Conservation (phyloP, 37 sponge, comb jelly and placozoan species). For the Aplysina aerophoba region DNA sequence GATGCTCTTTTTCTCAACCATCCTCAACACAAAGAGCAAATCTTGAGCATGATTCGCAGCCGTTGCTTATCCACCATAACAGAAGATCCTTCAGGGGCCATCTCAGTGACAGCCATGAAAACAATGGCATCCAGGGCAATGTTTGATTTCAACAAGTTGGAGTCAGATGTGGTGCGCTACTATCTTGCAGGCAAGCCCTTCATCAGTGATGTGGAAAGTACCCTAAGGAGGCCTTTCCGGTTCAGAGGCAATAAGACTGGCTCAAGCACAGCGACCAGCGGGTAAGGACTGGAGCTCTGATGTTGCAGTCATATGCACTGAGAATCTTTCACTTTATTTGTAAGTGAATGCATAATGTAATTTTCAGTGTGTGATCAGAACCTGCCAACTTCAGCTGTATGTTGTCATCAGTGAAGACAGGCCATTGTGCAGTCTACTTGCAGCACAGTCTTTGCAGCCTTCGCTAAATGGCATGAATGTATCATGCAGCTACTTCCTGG, state of each 20-base stretch:
- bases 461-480: too few relatives aligned
- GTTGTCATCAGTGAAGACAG: too few relatives aligned
- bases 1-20: not conserved
- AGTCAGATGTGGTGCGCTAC: slow-evolving; percentile 62
- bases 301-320: not conserved
- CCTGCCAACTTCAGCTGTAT: too few relatives aligned
- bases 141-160: slow-evolving; percentile 62
- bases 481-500: too few relatives aligned
- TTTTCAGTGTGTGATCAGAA: not conserved
- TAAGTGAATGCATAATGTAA: not conserved
- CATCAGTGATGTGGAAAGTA: slow-evolving; percentile 10
- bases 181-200: slow-evolving; percentile 79
- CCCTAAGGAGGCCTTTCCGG: slow-evolving; percentile 62
- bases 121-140: not conserved
- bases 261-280: not conserved
- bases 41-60: slow-evolving; percentile 69
- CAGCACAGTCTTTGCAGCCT: too few relatives aligned
- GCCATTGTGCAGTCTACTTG: too few relatives aligned
- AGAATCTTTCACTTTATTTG: not conserved
- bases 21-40: not conserved
- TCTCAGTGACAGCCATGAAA: not conserved
- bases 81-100: not conserved
- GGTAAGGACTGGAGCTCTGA: not conserved
- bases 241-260: slow-evolving; percentile 36
- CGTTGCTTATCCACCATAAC: slow-evolving; percentile 23